Base-by-base conservation (phyloP, 1,140 invertebrate genomes). In the Ptiloglossa arizonensis region DNA sequence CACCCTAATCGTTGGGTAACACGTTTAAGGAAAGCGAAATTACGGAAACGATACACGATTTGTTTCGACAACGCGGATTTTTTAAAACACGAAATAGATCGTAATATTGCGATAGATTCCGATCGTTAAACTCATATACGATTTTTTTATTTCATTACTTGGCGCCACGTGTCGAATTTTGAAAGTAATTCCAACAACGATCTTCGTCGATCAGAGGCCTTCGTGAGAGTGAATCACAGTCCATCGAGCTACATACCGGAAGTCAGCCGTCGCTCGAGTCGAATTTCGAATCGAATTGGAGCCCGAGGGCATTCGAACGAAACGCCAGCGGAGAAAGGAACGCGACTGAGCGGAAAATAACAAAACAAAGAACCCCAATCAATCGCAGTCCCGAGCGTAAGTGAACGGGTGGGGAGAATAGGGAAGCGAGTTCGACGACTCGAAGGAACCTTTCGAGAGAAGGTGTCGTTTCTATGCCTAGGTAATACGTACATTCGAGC, bases 361-460 rank as follows among this genome's bases (percentile, higher is more conserved):
- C 22, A 50, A 76, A 76, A 76, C 64, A 76, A 68, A 69, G 29
- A 38, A 24, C 32, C 17, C 32, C 63, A 67, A 75, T 75, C 72
- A 73, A 64, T 64, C 35, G 35, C 13, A 29, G 41, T 22, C 38
- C 29, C 44, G 5, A 19, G 27, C n/a, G 62, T 67, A 38, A 69
- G n/a, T 38, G 17, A 48, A 60, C 4, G 32, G 3, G 13, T 22
- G 15, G 8, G 19, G 44, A 22, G 11, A 27, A 17, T 15, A 22
- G 2, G 6, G 38, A 38, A 38, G 22, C 35, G 35, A 13, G 11
- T 8, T 13, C 19, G 13, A 22, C 8, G 13, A 50, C 24, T 27
- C 41, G 24, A 32, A 48, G 17, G 22, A 48, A n/a, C 6, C 2
- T 54, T 54, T 38, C 29, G 22, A 46, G 17, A 46, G 29, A 50